A percentile compares a stretch with the other conserved stretches of the same genome.
Conservation (phyloP, 2,888 invertebrate genomes). For the Brenthis daphne region DNA sequence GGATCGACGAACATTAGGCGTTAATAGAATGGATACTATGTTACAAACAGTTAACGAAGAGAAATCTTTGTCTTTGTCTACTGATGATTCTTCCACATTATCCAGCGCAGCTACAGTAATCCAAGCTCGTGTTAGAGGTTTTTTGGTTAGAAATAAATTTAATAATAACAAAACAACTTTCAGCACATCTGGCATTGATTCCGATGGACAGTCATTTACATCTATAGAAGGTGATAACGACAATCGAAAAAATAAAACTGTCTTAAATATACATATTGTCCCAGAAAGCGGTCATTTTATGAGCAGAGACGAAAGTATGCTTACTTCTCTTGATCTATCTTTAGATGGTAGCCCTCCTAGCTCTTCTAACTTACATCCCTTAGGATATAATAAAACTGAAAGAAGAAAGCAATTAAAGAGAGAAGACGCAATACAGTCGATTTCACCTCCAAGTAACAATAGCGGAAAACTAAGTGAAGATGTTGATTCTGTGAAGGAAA, state of each 20-base stretch:
- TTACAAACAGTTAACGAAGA: slow-evolving; percentile 80
- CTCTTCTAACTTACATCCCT: slow-evolving; percentile 68
- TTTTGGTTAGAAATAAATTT: slow-evolving; percentile 82
- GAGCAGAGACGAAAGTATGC: slow-evolving; percentile 71
- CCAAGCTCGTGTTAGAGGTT: slow-evolving; percentile 86
- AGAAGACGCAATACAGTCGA: slow-evolving; percentile 77
- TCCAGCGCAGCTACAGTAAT: slow-evolving; percentile 84
- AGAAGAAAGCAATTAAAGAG: slow-evolving; percentile 73
- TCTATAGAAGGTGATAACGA: slow-evolving; percentile 65
- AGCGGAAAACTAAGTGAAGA: slow-evolving; percentile 76
- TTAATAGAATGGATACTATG: slow-evolving; percentile 73
- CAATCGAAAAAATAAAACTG: slow-evolving; percentile 62
- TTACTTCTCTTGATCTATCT: slow-evolving; percentile 71
- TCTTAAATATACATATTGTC: slow-evolving; percentile 74
- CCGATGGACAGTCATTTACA: slow-evolving; percentile 56
- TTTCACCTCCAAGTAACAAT: slow-evolving; percentile 74
- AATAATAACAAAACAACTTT: slow-evolving; percentile 69
- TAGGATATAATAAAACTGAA: slow-evolving; percentile 70
- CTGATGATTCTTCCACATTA: slow-evolving; percentile 76
- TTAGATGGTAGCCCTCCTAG: slow-evolving; percentile 71
- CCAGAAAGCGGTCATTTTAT: slow-evolving; percentile 67
- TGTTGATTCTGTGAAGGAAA: slow-evolving; percentile 58
- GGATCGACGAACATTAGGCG: slow-evolving; percentile 64
- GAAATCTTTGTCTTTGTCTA: slow-evolving; percentile 74
- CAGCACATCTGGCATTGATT: slow-evolving; percentile 64